These are phyloP conservation scores for Solea senegalensis DNA, from an alignment of 2,113 vertebrate species.

Conservation along the genomic window DNA sequence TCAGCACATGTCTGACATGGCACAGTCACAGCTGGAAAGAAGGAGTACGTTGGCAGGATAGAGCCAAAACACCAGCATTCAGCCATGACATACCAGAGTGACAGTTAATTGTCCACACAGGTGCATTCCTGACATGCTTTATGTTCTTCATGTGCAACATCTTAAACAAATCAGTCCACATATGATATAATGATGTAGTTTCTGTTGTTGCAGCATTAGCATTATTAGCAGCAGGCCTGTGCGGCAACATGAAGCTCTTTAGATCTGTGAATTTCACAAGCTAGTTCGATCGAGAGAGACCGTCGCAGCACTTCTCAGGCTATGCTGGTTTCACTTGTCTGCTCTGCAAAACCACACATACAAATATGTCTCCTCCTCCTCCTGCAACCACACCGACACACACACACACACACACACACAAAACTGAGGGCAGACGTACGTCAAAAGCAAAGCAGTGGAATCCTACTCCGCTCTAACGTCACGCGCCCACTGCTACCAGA, in stretches of 20 bases:
- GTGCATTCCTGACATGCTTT: constrained; percentile 53
- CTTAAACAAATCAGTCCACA: constrained; percentile 25
- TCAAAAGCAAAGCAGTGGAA: constrained; percentile 73
- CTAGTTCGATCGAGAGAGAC: constrained; percentile 36
- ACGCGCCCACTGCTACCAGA: constrained; percentile 56
- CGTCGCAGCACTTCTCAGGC: constrained; percentile 43
- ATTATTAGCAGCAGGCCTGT: constrained; percentile 1
- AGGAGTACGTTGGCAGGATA: not conserved
- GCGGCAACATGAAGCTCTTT: constrained; percentile 16
- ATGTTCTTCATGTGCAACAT: constrained; percentile 36
- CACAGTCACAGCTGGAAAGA: constrained; percentile 2
- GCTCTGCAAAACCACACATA: constrained; percentile 59
- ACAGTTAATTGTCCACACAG: constrained; percentile 46
- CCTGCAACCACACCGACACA: constrained; percentile 19
- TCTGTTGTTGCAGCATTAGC: not conserved
- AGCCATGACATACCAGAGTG: constrained; percentile 42
- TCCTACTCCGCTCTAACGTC: constrained; percentile 68
- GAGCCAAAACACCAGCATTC: not conserved
- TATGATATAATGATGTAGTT: constrained; percentile 15
- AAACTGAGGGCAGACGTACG: constrained; percentile 41
- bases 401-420: constrained; percentile 10
- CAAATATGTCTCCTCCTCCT: constrained; percentile 29
- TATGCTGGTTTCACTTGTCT: constrained; percentile 76
- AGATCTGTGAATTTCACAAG: constrained; percentile 26
- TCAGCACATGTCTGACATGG: constrained; percentile 6